Conservation (phyloP, 2,113 vertebrate species). For the Notothenia rossii region DNA sequence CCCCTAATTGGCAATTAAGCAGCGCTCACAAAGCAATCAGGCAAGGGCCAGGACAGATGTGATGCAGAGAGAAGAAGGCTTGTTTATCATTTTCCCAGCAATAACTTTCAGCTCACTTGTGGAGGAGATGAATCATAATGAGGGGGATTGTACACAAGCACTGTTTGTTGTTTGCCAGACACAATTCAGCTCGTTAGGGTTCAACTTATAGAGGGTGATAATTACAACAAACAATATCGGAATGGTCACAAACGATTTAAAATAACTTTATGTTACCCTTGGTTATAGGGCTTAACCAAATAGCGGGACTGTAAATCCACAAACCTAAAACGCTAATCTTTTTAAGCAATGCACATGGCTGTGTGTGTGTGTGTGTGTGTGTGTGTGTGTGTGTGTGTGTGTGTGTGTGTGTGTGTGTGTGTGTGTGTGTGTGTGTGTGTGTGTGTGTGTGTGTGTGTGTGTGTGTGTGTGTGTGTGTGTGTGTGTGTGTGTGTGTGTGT, state of each 20-base stretch:
- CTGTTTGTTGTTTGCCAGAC: constrained; percentile 21
- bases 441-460: constrained; percentile 11
- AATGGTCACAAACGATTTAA: constrained; percentile 9
- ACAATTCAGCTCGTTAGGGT: constrained; percentile 25
- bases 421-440: constrained; percentile 22
- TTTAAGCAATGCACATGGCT: constrained; percentile 14
- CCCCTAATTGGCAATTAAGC: constrained; percentile 85
- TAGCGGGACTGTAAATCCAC: constrained; percentile 19
- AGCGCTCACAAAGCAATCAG: constrained; percentile 83
- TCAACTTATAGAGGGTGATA: constrained; percentile 21
- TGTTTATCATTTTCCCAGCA: constrained; percentile 75
- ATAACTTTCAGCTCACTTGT: constrained; percentile 68
- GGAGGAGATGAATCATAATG: constrained; percentile 69
- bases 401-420: constrained; percentile 8
- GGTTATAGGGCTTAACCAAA: neutral
- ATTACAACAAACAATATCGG: constrained; percentile 8
- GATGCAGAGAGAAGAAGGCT: constrained; percentile 65
- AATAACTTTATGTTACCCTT: constrained; percentile 7
- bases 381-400: too few relatives aligned
- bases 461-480: neutral
- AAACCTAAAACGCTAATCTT: constrained; percentile 17
- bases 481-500: too few relatives aligned
- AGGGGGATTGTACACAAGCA: constrained; percentile 39
- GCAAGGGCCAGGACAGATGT: constrained; percentile 71
- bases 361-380: constrained; percentile 3